Base-by-base conservation (phyloP, 92 coral and sea anemone genomes). In the Micromussa lordhowensis region DNA sequence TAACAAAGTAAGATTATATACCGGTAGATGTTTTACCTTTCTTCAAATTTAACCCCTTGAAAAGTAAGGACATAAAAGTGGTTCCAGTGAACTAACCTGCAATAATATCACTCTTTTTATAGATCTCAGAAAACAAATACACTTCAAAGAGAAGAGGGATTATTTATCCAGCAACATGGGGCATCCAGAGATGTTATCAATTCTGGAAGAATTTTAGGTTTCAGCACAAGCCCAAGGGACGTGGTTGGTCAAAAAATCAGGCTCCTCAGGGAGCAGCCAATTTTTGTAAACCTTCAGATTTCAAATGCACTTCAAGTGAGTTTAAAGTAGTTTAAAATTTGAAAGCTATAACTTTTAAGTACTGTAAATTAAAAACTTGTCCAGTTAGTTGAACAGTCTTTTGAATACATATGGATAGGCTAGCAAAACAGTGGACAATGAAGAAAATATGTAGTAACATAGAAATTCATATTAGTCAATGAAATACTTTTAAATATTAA, bases 101-200 rank as follows among this genome's bases (percentile, higher is more conserved):
- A 22, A 22, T 64, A 18, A 18, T n/a, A 18, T 49, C 30, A 78
- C 74, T 77, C 31, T 88, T 66, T 79, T 75, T 68, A 11, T 55
- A 92, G 93, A 86, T 88, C 93, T 68, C 94, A 90, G 81, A 91
- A 93, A 79, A 93, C 94, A 59, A 87, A 86, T 70, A 24, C 44
- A 53, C 54, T 91, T 19, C 94, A 91, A 70, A 93, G 86, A 66
- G 94, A 93, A 54, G 71, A 85, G 48, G 96, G 96, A 36, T 66
- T 88, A 24, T 93, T 93, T 59, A 71, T 93, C 34, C 92, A 87
- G 36, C 86, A 84, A 5, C 90, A 92, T 82, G 92, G 95, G 29
- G 86, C 92, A 19, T 89, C 95, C 75, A 76, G 92, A 71, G 72
- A 68, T 29, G 94, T 83, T 4, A 80, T 87, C 53, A 84, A 85